Percentiles rank a stretch among this genome's conserved stretches.
These are phyloP conservation scores for Scaptomyza montana DNA, from an alignment of 1,140 invertebrate species.

Conservation along the genomic window DNA sequence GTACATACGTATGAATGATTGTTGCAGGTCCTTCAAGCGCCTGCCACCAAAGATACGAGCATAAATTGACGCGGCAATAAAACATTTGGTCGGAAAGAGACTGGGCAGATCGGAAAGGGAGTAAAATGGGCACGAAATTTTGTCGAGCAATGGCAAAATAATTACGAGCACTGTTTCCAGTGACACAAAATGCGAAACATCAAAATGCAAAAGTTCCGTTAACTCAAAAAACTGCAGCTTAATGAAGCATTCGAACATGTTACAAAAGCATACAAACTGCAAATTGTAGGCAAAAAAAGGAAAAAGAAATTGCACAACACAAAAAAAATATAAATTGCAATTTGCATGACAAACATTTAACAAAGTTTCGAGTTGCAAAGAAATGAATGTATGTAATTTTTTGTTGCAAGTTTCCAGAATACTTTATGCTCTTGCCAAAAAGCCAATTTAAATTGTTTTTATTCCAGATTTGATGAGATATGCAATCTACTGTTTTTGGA, in stretches of 20 bases:
- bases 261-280: conserved; percentile 20
- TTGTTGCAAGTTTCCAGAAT: neutral
- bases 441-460: neutral
- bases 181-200: conserved; percentile 59
- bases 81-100: conserved; percentile 43
- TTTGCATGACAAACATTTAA: conserved; percentile 16
- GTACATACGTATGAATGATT: conserved; percentile 43
- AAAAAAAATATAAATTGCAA: too few species aligned
- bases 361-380: conserved; percentile 11
- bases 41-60: conserved; percentile 32
- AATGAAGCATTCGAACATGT: conserved; percentile 44
- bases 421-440: neutral
- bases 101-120: neutral
- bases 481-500: too few species aligned
- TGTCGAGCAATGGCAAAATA: conserved; percentile 67
- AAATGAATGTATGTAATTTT: neutral
- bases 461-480: neutral
- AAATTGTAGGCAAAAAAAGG: neutral
- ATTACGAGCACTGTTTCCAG: conserved; percentile 57
- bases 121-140: conserved; percentile 25
- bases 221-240: conserved; percentile 31
- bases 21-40: conserved; percentile 36
- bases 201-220: conserved; percentile 67
- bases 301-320: conserved; percentile 25
- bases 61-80: conserved; percentile 63